A percentile compares a stretch with the other conserved stretches of the same genome.
These are phyloP conservation scores for Etia nguti DNA, from an alignment of 2,113 vertebrate species.

Conservation along the genomic window DNA sequence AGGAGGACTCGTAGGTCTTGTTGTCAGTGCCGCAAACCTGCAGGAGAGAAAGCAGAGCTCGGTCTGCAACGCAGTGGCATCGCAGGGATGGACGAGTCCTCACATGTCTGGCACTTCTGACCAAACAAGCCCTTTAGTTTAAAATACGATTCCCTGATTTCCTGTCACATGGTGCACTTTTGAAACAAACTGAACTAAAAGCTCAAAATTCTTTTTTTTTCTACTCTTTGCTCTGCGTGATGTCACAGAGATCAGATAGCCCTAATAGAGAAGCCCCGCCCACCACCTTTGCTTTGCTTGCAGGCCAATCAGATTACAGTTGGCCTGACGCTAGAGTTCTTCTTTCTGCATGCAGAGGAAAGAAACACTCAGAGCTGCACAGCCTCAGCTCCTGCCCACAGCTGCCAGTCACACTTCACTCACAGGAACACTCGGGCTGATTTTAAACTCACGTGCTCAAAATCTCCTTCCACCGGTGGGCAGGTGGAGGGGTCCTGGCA, in stretches of 20 bases:
- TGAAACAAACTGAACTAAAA: neutral
- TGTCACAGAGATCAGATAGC: neutral
- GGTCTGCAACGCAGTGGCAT: neutral
- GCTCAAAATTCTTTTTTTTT: neutral
- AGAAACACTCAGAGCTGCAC: neutral
- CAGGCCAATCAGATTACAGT: neutral
- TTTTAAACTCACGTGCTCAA: constrained; percentile 85
- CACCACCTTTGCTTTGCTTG: neutral
- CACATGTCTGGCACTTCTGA: neutral
- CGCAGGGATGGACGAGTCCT: neutral
- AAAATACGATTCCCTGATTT: neutral
- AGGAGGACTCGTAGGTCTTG: constrained; percentile 95
- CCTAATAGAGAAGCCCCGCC: neutral
- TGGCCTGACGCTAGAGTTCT: neutral
- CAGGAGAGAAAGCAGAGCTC: neutral
- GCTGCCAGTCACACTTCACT: neutral
- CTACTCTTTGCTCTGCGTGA: neutral
- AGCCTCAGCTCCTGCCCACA: neutral
- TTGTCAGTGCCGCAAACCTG: constrained; percentile 97
- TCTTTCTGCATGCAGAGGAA: neutral
- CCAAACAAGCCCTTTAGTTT: neutral
- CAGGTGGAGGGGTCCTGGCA: constrained; percentile 95
- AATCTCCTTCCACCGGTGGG: constrained; percentile 78
- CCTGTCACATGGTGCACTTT: neutral
- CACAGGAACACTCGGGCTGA: neutral